Conservation (phyloP, 2,888 invertebrate species). For the Rotaria socialis region DNA sequence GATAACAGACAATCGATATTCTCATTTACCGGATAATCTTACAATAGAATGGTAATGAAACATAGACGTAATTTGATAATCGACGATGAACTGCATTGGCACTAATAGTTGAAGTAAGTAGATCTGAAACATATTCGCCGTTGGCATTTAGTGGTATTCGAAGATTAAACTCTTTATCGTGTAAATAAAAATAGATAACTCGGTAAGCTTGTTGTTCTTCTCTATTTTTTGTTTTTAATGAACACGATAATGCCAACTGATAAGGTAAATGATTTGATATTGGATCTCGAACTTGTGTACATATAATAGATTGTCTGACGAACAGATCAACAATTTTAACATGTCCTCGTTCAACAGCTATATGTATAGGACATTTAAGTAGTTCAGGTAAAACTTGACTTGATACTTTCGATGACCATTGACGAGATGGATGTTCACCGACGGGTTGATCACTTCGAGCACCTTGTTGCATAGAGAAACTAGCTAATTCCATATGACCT, state of each 20-base stretch:
- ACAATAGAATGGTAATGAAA: constrained; percentile 30
- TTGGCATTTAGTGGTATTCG: not conserved
- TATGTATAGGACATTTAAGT: constrained; percentile 44
- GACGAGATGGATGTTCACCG: constrained; percentile 44
- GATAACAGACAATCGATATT: too few relatives aligned
- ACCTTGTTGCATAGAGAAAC: constrained; percentile 25
- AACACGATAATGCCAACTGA: not conserved
- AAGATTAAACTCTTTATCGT: constrained; percentile 14
- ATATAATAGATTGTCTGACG: constrained; percentile 29
- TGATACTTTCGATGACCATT: constrained; percentile 36
- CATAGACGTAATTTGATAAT: not conserved
- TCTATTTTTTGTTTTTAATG: not conserved
- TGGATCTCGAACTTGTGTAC: constrained; percentile 32
- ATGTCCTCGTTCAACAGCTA: constrained; percentile 40
- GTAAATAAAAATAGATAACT: not conserved
- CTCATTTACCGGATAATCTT: not conserved
- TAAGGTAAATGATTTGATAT: constrained; percentile 4
- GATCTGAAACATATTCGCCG: not conserved
- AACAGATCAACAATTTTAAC: constrained; percentile 39
- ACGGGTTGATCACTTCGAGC: constrained; percentile 36
- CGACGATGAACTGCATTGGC: not conserved
- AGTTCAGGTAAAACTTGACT: not conserved
- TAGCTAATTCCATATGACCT: constrained; percentile 43
- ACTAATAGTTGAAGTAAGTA: not conserved
- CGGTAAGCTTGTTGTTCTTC: constrained; percentile 20